Conservation (phyloP, 2,888 invertebrate species). For the Oegoconia quadripuncta region DNA sequence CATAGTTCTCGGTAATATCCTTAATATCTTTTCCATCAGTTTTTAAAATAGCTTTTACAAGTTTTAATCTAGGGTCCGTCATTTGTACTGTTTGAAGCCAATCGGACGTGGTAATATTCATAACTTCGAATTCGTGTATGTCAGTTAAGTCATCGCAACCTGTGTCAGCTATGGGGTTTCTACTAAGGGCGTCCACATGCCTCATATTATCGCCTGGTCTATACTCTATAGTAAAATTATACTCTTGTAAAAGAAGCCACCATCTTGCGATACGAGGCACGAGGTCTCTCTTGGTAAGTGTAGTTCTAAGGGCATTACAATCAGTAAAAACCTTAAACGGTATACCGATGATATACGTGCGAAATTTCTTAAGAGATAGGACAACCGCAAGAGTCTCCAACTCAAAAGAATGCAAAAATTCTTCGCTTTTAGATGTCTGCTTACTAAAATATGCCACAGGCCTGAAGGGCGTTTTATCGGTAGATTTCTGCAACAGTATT, state of each 20-base stretch:
- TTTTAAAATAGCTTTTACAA: constrained; percentile 2
- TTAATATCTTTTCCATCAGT: neutral
- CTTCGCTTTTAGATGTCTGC: constrained; percentile 32
- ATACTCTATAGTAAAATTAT: constrained; percentile 6
- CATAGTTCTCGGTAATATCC: constrained; percentile 4
- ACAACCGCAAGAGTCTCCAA: constrained; percentile 11
- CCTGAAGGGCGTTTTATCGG: neutral
- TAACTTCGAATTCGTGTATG: neutral
- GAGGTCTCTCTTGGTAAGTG: neutral
- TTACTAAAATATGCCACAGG: constrained; percentile 31
- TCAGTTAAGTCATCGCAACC: neutral
- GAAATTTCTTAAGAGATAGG: neutral
- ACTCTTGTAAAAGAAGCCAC: constrained; percentile 11
- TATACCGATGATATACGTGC: neutral
- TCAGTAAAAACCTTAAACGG: constrained; percentile 1
- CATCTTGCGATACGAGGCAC: constrained; percentile 24
- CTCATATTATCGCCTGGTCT: constrained; percentile 3
- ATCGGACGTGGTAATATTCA: constrained; percentile 1
- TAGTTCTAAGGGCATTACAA: neutral
- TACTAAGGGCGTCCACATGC: constrained; percentile 4
- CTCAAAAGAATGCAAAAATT: constrained; percentile 37
- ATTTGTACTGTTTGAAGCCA: constrained; percentile 9
- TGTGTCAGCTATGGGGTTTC: too few species aligned
- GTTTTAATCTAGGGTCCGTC: constrained; percentile 3
- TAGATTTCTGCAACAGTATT: constrained; percentile 4